These are phyloP conservation scores for Ophioninae sp. DNA, from an alignment of 2,888 invertebrate species.

Conservation along the genomic window DNA sequence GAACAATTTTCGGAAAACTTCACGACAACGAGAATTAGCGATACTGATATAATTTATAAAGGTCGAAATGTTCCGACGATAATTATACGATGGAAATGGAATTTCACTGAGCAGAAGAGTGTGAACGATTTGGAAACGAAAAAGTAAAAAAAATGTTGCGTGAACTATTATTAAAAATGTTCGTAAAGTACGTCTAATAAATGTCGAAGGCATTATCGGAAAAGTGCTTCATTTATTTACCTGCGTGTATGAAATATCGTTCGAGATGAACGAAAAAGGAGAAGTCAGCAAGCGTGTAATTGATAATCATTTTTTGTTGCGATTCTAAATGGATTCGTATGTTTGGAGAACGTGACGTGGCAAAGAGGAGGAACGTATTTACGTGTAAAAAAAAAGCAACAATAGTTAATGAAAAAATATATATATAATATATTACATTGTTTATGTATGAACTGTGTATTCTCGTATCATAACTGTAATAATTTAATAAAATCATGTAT, in stretches of 20 bases:
- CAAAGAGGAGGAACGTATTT: slow-evolving; percentile 62
- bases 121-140: slow-evolving; percentile 3
- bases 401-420: slow-evolving; percentile 61
- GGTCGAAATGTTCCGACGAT: slow-evolving; percentile 35
- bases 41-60: slow-evolving; percentile 49
- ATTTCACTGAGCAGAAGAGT: slow-evolving; percentile 9
- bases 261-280: slow-evolving; percentile 14
- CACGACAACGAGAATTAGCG: slow-evolving; percentile 63
- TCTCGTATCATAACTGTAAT: slow-evolving; percentile 76
- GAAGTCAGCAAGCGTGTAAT: slow-evolving; percentile 34
- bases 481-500: slow-evolving; percentile 77
- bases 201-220: slow-evolving; percentile 58
- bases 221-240: slow-evolving; percentile 60
- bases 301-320: slow-evolving; percentile 46
- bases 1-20: slow-evolving; percentile 57
- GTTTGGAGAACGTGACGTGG: slow-evolving; percentile 62
- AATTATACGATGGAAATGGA: slow-evolving; percentile 12
- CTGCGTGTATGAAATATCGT: slow-evolving; percentile 42
- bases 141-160: slow-evolving; percentile 24
- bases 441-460: slow-evolving; percentile 78
- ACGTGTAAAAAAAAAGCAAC: slow-evolving; percentile 64
- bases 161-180: slow-evolving; percentile 47
- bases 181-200: slow-evolving; percentile 44
- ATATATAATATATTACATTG: slow-evolving; percentile 75
- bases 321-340: slow-evolving; percentile 52